These are phyloP conservation scores for Stenopsyche tienmushanensis DNA, from an alignment of 1,140 invertebrate species.

Conservation along the genomic window DNA sequence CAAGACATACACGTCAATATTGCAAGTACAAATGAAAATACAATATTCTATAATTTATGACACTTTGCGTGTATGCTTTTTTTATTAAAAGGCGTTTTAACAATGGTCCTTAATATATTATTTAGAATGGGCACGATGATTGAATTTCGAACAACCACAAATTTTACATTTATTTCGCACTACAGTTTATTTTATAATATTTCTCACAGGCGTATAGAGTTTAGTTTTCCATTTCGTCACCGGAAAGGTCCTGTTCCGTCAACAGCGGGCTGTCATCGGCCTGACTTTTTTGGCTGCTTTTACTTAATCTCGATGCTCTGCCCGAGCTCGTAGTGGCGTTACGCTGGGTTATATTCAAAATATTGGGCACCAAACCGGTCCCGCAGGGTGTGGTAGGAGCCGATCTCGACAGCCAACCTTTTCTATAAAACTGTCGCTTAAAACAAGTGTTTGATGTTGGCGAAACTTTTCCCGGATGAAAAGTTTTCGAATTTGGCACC, in stretches of 20 bases:
- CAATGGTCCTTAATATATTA: slow-evolving; percentile 35
- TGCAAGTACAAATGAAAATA: too few relatives aligned
- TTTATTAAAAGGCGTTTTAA: slow-evolving; percentile 38
- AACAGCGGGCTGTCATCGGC: slow-evolving; percentile 62
- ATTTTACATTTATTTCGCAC: slow-evolving; percentile 35
- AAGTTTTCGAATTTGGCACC: slow-evolving; percentile 38
- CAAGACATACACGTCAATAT: too few relatives aligned
- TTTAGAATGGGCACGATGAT: slow-evolving; percentile 40
- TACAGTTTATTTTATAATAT: slow-evolving; percentile 33
- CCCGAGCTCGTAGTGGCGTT: slow-evolving; percentile 52
- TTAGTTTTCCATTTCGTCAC: slow-evolving; percentile 45
- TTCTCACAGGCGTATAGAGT: slow-evolving; percentile 13
- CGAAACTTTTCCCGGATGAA: slow-evolving; percentile 33
- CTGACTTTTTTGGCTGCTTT: slow-evolving; percentile 44
- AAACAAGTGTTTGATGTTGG: slow-evolving; percentile 33
- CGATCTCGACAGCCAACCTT: slow-evolving; percentile 67
- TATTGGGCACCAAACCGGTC: slow-evolving; percentile 54
- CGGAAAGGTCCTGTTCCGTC: slow-evolving; percentile 57
- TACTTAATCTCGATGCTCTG: slow-evolving; percentile 41
- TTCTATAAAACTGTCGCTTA: slow-evolving; percentile 44
- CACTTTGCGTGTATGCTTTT: slow-evolving; percentile 4
- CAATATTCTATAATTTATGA: neutral
- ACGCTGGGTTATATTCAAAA: slow-evolving; percentile 54
- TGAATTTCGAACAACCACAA: slow-evolving; percentile 37
- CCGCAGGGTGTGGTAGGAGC: slow-evolving; percentile 74